Evolutionary conservation across 1,140 invertebrate genomes (phyloP), one percentile per base, ranked within the genome.

Genomic region (Brachionus angularis): DNA sequence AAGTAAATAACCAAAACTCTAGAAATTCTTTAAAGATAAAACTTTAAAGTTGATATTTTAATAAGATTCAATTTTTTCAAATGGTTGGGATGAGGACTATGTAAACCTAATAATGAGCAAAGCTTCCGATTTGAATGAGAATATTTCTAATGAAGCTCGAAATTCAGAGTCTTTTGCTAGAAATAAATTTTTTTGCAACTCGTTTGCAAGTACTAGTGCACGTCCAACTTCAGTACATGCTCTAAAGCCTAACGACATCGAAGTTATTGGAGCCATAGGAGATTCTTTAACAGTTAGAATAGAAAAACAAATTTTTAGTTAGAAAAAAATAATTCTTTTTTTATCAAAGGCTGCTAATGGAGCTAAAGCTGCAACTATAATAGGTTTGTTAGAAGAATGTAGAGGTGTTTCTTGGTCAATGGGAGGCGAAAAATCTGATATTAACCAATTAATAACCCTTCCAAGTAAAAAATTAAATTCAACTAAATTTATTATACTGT

Each of bases 201-300:
- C 62, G 5, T 50, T 67, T 50, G 44, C 14, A 5, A 67, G 62
- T 18, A 46, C 62, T 23, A 67, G 27, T 36, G 18, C 62, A 46
- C 33, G 62, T 47, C 67, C 67, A n/a, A 70, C 67, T 16, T 47
- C 21, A 25, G 87, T 85, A 46, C 84, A 89, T 74, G 77, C 79
- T 69, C 81, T 91, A 4, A 80, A 87, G 44, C 89, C 88, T 1
- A 87, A 85, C 8, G 89, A 91, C 76, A 88, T 91, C 34, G 86
- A 89, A 70, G 86, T 91, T 1, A 83, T 91, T 5, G 89, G 84
- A 5, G 88, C 88, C 1, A 83, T 91, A 55, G 89, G 89, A 5
- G 89, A 91, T 78, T 89, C 88, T 0, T 76, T 91, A 10, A 79
- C 76, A 7, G 53, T 58, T n/a, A 34, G 23, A 21, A 55, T 16